Base-by-base conservation (phyloP, 2,113 vertebrate genomes). In the Podocnemis expansa region DNA sequence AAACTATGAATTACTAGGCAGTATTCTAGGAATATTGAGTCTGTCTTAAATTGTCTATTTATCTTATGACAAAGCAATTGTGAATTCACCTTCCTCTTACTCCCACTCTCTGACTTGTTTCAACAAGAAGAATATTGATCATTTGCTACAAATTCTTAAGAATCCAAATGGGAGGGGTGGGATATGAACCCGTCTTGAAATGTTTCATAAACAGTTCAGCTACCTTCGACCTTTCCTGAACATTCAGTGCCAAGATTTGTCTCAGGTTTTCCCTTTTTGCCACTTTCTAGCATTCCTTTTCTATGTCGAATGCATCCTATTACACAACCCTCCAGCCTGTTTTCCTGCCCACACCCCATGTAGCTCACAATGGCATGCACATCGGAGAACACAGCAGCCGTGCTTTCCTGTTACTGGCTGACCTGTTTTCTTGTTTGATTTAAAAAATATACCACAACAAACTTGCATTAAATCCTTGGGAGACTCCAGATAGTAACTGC, bases 181-280 rank as follows among this genome's bases (percentile, higher is more conserved):
- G 45, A 22, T 29, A 89, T 24, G 38, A 43, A 58, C 29, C 34
- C 67, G 49, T 88, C 56, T 87, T 63, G 55, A 51, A 79, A 70
- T 54, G 43, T 73, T 63, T 54, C 0, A 29, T 1, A 27, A 90
- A 82, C 51, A 51, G 75, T 55, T 78, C 0, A 3, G 56, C 81
- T 41, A 43, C 51, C 31, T 91, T 84, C 87, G 91, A 11, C 52
- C 63, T 78, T 86, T 80, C 52, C 67, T 84, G 87, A 92, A 90
- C 81, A 84, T 27, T 58, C 17, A 16, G 27, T 78, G 55, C 78
- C 76, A 91, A 80, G 78, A 80, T 90, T 73, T 78, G 80, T 55
- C 38, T 86, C 49, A 89, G 70, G n/a, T 54, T 89, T 94, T 89
- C 73, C n/a, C 89, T 82, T 91, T 93, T 75, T 87, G 78, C 54